phyloP scores from a whole-genome alignment of 2,888 invertebrate genomes.

The Drepana falcataria region DNA sequence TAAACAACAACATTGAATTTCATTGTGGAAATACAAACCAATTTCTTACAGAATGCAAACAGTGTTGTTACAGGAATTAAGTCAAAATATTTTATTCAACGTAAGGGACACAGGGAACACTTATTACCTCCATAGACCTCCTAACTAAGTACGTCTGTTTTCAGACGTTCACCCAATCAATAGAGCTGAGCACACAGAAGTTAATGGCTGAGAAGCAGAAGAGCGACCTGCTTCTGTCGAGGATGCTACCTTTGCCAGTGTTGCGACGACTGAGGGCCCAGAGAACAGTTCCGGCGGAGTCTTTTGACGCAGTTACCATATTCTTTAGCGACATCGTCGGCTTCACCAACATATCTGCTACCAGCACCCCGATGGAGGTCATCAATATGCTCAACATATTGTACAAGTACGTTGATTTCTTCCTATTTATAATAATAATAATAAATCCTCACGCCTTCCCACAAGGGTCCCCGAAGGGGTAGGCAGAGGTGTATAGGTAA shows the following conservation, averaged over 20 bases:
- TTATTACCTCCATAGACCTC: too few species aligned
- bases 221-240: constrained; percentile 75
- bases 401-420: constrained; percentile 70
- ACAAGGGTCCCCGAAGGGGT: too few species aligned
- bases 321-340: constrained; percentile 86
- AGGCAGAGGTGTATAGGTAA: too few species aligned
- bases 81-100: too few species aligned
- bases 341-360: constrained; percentile 81
- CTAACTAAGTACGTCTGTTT: too few species aligned
- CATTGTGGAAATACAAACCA: too few species aligned
- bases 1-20: too few species aligned
- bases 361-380: constrained; percentile 82
- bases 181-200: constrained; percentile 70
- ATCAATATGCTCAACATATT: constrained; percentile 84
- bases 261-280: constrained; percentile 73
- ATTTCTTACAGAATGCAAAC: too few species aligned
- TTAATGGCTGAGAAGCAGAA: constrained; percentile 77
- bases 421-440: too few species aligned
- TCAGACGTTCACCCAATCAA: constrained; percentile 68
- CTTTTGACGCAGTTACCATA: constrained; percentile 83
- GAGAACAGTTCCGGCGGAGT: constrained; percentile 80
- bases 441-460: too few species aligned
- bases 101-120: too few species aligned
- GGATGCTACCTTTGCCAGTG: constrained; percentile 79
- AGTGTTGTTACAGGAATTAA: too few species aligned